Evolutionary conservation across 2,797 vertebrate species (phyloP).

Genomic region (Anolis apletophallus): DNA sequence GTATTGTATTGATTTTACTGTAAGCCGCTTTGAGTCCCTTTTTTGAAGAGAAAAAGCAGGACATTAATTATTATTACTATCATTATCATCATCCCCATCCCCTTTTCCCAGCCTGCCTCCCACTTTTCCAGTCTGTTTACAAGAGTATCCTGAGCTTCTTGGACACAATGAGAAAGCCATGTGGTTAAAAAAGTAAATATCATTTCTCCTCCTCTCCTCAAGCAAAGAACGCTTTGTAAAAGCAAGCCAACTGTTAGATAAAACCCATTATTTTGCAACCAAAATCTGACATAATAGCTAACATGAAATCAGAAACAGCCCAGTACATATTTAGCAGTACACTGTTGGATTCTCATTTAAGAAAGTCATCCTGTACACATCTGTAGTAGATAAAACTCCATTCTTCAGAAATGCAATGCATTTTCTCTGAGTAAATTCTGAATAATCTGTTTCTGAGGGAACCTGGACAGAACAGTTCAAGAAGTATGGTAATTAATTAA

Average conservation of each 20-base stretch:
- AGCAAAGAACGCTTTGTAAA: not conserved
- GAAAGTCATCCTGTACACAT: not conserved
- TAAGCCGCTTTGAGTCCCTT: no score
- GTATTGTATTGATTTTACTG: no score
- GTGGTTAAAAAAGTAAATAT: not conserved
- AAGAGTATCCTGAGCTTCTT: not conserved
- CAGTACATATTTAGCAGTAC: no score
- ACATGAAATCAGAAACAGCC: not conserved
- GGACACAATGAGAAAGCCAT: not conserved
- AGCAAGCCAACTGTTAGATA: not conserved
- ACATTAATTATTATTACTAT: no score
- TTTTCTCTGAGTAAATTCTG: no score
- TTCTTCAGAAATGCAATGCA: not conserved
- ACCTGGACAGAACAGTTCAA: not conserved
- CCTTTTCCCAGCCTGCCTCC: no score
- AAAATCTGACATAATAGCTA: not conserved
- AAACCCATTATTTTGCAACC: not conserved
- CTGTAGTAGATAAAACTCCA: not conserved
- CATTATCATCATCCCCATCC: no score
- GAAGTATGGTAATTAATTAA: not conserved
- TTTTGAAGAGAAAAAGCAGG: no score
- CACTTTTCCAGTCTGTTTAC: not conserved
- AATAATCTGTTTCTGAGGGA: not conserved
- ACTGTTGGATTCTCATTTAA: not conserved
- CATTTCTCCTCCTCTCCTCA: not conserved